Evolutionary conservation across 2,888 invertebrate species (phyloP).

Genomic region (Andrena praecox): DNA sequence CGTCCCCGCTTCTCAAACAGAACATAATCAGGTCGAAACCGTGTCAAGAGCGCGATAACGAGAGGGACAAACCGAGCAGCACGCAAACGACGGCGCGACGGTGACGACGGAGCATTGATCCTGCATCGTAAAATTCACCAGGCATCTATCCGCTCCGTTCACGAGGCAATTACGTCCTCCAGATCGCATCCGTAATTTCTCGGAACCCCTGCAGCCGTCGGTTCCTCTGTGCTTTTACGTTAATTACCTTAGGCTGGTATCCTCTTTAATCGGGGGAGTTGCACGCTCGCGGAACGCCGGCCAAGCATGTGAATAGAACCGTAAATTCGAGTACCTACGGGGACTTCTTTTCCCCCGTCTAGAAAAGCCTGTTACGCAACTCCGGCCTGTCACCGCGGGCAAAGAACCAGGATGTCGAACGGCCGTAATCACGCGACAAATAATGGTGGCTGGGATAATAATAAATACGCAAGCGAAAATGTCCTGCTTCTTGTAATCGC

Average conservation of each 20-base stretch:
- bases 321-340: conserved; percentile 31
- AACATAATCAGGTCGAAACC: conserved; percentile 11
- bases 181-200: conserved; percentile 30
- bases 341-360: background rate
- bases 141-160: conserved; percentile 7
- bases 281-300: conserved; percentile 20
- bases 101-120: conserved; percentile 15
- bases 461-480: conserved; percentile 32
- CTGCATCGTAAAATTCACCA: conserved; percentile 35
- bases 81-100: conserved; percentile 6
- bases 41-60: conserved; percentile 30
- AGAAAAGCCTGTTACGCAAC: conserved; percentile 28
- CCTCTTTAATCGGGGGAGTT: conserved; percentile 20
- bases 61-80: conserved; percentile 19
- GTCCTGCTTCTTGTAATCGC: conserved; percentile 6
- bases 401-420: conserved; percentile 30
- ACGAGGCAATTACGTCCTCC: conserved; percentile 35
- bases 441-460: conserved; percentile 13
- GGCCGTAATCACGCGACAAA: conserved; percentile 34
- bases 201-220: conserved; percentile 17
- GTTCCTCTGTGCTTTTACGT: conserved; percentile 25
- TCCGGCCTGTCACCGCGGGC: conserved; percentile 4
- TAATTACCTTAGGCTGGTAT: conserved; percentile 38
- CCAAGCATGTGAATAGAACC: conserved; percentile 37
- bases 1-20: background rate